These are phyloP conservation scores for Dorcus hopei DNA, from an alignment of 2,888 invertebrate species.

Conservation along the genomic window DNA sequence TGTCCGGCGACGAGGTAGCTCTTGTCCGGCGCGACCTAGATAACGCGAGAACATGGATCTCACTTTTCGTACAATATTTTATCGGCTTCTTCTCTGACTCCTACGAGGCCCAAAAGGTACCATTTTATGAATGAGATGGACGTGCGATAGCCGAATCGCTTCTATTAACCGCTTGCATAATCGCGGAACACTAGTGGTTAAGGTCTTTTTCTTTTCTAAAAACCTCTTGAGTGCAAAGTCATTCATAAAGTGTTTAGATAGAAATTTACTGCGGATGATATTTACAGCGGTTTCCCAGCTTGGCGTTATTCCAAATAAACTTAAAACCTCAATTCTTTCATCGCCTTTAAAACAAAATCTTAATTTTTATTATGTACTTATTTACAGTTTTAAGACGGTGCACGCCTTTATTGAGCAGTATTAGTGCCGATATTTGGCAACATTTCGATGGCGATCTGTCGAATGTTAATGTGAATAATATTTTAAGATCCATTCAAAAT, in stretches of 20 bases:
- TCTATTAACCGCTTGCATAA: no score
- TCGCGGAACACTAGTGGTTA: no score
- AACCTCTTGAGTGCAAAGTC: no score
- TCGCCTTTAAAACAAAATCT: not conserved
- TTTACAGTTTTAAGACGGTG: conserved; percentile 4
- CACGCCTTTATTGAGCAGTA: not conserved
- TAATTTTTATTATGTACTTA: not conserved
- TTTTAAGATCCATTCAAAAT: conserved; percentile 42
- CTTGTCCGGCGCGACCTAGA: conserved; percentile 48
- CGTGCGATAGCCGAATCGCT: no score
- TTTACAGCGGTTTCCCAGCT: no score
- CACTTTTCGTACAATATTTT: conserved; percentile 50
- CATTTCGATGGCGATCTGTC: no score
- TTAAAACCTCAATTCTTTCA: not conserved
- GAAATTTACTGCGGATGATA: no score
- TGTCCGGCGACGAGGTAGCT: conserved; percentile 33
- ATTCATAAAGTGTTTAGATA: no score
- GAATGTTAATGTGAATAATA: conserved; percentile 35
- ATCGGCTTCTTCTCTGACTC: conserved; percentile 50
- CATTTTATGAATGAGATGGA: not conserved
- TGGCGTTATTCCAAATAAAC: no score
- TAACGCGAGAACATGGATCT: conserved; percentile 45
- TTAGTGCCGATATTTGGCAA: no score
- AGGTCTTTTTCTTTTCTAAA: no score
- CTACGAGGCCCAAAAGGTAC: conserved; percentile 50